Base-by-base conservation (phyloP, 2,113 vertebrate species). In the Pseudonaja textilis region DNA sequence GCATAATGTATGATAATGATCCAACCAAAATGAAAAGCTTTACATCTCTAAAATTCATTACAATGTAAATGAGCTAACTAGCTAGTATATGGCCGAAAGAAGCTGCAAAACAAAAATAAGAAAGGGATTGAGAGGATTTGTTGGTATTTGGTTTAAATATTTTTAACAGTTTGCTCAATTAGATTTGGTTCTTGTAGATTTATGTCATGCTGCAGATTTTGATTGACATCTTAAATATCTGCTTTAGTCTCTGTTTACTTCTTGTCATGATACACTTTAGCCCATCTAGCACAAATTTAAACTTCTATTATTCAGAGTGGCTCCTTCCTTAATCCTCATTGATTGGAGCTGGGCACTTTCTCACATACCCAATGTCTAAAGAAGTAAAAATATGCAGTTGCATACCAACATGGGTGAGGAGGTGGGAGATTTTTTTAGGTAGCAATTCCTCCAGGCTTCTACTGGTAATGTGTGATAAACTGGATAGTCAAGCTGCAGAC, bases 41-140 rank as follows among this genome's bases (percentile, higher is more conserved):
- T 94, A 96, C 1, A 2, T 96, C 91, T 96, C 90, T 92, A 93
- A 95, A 94, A 81, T 93, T 96, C 93, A 95, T 96, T 96, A 95
- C 93, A 93, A 97, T 96, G 96, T 95, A 97, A 97, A 97, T 97
- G 95, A 96, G 45, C 94, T 93, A 95, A 93, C 92, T 95, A 96
- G 90, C 26, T 0, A 94, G 94, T 97, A 92, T 89, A 93, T 20
- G 94, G 92, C 64, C 94, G 93, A 92, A 89, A 74, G 94, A 87
- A 93, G 87, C 59, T 12, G 92, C 95, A 95, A 95, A 96, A 96
- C 74, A 81, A 81, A 81, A 81, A 81, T 42, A 81, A 42, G 74
- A 81, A 22, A 81, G 74, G 7, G 74, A 42, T 22, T 81, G n/a
- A 14, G 34, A 18, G 95, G 90, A 94, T 96, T 96, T 96, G 95